A percentile compares a stretch with the other conserved stretches of the same genome.
phyloP scores from a whole-genome alignment of 1,140 invertebrate genomes.

The Adelges cooleyi region DNA sequence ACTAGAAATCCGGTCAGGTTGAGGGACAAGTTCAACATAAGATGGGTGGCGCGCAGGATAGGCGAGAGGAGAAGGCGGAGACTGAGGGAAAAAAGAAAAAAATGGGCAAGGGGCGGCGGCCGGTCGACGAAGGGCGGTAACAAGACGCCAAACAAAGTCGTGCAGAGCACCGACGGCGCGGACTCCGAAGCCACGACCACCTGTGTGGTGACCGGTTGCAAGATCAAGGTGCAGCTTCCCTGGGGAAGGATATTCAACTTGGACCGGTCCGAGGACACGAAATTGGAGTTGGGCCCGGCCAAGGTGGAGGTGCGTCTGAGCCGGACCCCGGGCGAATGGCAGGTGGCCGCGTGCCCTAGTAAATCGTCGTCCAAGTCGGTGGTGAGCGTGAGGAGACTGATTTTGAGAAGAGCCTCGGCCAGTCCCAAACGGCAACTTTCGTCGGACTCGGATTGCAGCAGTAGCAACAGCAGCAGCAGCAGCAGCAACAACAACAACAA shows the following conservation, averaged over 20 bases:
- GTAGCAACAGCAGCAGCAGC: neutral
- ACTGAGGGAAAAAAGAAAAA: neutral
- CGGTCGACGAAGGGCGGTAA: neutral
- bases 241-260: constrained; percentile 28
- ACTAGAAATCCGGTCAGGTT: neutral
- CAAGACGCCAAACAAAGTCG: no score
- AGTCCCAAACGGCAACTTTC: neutral
- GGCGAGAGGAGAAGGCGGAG: neutral
- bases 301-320: constrained; percentile 16
- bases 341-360: neutral
- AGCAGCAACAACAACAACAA: no score
- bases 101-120: neutral
- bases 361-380: neutral
- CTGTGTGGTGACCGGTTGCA: neutral
- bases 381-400: constrained; percentile 8
- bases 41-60: neutral
- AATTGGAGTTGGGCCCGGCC: constrained; percentile 20
- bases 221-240: constrained; percentile 26
- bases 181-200: neutral
- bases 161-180: no score
- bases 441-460: neutral
- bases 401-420: neutral
- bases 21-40: neutral
- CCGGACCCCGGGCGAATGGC: constrained; percentile 8
- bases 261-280: neutral